phyloP scores from a whole-genome alignment of 2,888 invertebrate species.

The Dysmachus trigonus region DNA sequence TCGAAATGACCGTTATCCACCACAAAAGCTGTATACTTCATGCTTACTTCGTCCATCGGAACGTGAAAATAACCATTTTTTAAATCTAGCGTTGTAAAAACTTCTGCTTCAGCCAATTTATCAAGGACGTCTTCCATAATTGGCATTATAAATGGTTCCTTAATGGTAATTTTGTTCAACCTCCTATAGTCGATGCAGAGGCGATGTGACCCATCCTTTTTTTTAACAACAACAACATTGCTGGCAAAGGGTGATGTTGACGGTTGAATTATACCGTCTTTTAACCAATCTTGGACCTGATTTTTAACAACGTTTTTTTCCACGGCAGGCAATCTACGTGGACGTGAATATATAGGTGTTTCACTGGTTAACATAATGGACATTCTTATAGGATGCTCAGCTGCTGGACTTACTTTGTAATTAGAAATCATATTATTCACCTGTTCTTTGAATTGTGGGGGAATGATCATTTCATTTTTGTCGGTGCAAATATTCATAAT shows the following conservation, averaged over 20 bases:
- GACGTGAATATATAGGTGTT: background rate
- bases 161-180: background rate
- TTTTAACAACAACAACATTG: background rate
- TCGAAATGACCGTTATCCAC: background rate
- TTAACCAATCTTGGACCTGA: background rate
- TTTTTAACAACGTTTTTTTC: background rate
- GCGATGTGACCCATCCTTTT: conserved; percentile 8
- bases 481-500: background rate
- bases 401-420: background rate
- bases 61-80: conserved; percentile 25
- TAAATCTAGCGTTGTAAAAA: conserved; percentile 6
- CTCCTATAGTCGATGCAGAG: background rate
- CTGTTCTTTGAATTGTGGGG: background rate
- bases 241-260: background rate
- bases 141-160: background rate
- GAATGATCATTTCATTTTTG: background rate
- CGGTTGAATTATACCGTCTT: background rate
- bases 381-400: background rate
- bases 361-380: conserved; percentile 51
- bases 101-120: background rate
- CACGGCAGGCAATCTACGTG: background rate
- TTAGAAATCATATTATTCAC: background rate
- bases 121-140: conserved; percentile 13
- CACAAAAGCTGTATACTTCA: background rate
- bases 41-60: background rate